Base-by-base conservation (phyloP, 2,113 vertebrate species). In the Tylochromis polylepis region DNA sequence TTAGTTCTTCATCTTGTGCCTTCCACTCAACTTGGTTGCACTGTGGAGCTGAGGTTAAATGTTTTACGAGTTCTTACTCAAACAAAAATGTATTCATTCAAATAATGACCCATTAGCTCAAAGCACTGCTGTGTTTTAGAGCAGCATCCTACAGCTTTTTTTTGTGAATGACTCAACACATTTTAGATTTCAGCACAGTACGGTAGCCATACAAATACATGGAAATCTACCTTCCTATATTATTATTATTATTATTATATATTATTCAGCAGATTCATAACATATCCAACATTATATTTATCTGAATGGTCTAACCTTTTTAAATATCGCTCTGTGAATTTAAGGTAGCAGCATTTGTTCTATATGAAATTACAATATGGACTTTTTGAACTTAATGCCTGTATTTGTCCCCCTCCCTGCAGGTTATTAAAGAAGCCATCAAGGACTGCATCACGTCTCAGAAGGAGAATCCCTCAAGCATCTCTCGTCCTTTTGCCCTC, bases 341-440 rank as follows among this genome's bases (percentile, higher is more conserved):
- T 51, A 51, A 51, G 29, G 70, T 31, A 77, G 70, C 70, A 14
- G 24, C 29, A 53, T 77, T 53, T 77, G 46, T 14, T 29, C 46
- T 20, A 12, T 20, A 31, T 77, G 18, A 51, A 11, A 77, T 53
- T n/a, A 24, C 22, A 72, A 46, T 72, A 27, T 72, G 22, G 14
- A 46, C 36, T 58, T 27, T 56, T 31, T 79, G 81, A 8, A 27
- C 41, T 57, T 11, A 56, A 81, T 59, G 18, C 8, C 18, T 59
- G 15, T 60, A 24, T 43, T 59, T 88, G 24, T 59, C 14, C 36
- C 15, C 31, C 34, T 67, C 34, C 56, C 53, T 83, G 31, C 87
- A 99, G 99, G 96, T 97, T 86, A 99, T 99, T 62, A 98, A 98
- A 92, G 94, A 98, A 9, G 97, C 97, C 12, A 97, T 99, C 59